Conservation (phyloP, 2,888 invertebrate species). For the Bombylius discolor region DNA sequence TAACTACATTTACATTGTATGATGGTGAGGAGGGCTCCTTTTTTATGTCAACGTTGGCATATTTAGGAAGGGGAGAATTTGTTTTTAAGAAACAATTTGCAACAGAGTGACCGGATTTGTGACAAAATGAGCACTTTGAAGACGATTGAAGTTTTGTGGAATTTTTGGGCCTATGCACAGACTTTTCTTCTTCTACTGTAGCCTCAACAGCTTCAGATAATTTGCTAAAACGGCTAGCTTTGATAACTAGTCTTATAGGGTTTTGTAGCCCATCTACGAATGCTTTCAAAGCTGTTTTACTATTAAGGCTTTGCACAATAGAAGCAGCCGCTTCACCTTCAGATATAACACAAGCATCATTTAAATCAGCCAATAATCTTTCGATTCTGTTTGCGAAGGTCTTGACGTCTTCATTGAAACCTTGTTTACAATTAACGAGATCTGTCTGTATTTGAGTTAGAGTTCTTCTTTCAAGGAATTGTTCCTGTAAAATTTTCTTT, state of each 20-base stretch:
- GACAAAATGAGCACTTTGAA: too few species aligned
- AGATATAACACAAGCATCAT: neutral
- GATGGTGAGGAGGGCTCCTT: too few species aligned
- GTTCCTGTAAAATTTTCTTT: neutral
- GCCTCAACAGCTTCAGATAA: constrained; percentile 1
- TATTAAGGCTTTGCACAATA: neutral
- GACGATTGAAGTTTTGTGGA: too few species aligned
- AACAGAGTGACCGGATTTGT: too few species aligned
- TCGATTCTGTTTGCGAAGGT: neutral
- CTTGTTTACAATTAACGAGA: neutral
- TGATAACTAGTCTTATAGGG: constrained; percentile 1
- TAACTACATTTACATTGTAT: too few species aligned
- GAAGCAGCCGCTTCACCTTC: neutral
- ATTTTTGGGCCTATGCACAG: too few species aligned
- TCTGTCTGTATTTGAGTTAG: constrained; percentile 1
- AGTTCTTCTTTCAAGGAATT: constrained; percentile 1
- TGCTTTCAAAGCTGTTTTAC: constrained; percentile 1
- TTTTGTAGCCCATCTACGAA: neutral
- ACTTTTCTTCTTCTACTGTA: constrained; percentile 1
- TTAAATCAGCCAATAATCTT: neutral
- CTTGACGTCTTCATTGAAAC: neutral
- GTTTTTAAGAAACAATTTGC: too few species aligned
- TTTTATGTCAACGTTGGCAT: too few species aligned
- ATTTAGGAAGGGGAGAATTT: too few species aligned
- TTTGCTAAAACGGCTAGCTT: constrained; percentile 1